Conservation (phyloP, 2,113 vertebrate species). For the Triplophysa rosa region DNA sequence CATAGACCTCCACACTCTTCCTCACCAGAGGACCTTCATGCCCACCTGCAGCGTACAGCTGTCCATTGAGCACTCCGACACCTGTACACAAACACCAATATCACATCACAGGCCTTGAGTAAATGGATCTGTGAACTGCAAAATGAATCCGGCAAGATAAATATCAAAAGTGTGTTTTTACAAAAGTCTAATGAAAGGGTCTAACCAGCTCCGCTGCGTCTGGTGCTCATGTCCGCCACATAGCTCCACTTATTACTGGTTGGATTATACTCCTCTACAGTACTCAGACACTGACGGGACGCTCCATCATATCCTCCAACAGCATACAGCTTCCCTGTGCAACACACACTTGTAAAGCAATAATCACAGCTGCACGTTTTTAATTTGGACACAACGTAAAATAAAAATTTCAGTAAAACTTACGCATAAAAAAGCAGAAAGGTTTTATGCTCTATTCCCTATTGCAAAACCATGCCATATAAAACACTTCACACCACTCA, state of each 20-base stretch:
- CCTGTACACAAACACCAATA: slow-evolving; percentile 68
- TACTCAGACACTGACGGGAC: slow-evolving; percentile 94
- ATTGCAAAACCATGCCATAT: background rate
- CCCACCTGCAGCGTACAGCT: slow-evolving; percentile 90
- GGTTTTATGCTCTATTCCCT: no score
- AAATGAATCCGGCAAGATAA: background rate
- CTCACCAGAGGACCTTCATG: slow-evolving; percentile 94
- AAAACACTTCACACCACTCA: background rate
- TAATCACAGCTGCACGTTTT: background rate
- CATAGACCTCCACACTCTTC: slow-evolving; percentile 94
- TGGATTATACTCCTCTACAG: slow-evolving; percentile 92
- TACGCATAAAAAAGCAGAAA: background rate
- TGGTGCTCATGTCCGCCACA: slow-evolving; percentile 93
- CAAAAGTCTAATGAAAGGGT: background rate
- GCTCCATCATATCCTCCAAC: slow-evolving; percentile 95
- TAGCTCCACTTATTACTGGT: slow-evolving; percentile 89
- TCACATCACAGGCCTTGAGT: background rate
- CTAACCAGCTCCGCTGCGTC: slow-evolving; percentile 92
- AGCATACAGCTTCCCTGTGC: slow-evolving; percentile 87
- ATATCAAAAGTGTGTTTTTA: background rate
- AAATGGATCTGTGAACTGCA: background rate
- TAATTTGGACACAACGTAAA: background rate
- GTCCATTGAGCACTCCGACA: slow-evolving; percentile 87
- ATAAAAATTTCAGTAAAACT: background rate
- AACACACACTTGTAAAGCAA: background rate